Base-by-base conservation (phyloP, 2,888 invertebrate species). In the Troides aeacus region DNA sequence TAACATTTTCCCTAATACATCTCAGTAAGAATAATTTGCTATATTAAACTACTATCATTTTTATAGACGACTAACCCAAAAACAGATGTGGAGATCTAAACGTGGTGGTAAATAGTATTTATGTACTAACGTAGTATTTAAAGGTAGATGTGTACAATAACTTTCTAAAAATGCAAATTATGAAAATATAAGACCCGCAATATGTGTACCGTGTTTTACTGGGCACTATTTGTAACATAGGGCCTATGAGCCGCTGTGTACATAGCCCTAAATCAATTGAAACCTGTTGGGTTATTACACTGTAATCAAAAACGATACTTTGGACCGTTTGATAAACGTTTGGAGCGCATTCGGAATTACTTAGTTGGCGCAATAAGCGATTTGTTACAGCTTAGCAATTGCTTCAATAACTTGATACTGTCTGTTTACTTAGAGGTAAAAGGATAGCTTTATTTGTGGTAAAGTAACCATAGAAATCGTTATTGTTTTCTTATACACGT, bases 181-280 rank as follows among this genome's bases (percentile, higher is more conserved):
- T 12, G 21, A 46, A 46, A 46, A 15, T 57, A 5, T 15, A 61
- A 46, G 64, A 58, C 57, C 68, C 64, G 58, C 62, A 42, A 74
- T 76, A 79, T 59, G 71, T 74, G 80, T 71, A 75, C 76, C 82
- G 74, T 60, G 73, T 72, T 69, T 70, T 53, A 62, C 46, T 70
- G 64, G 72, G 46, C 61, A 50, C 64, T 53, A 36, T 46, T 68
- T 66, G 66, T 42, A 61, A 72, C 46, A 30, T 63, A 70, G 64
- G 66, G 71, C 71, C 74, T 72, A 74, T 71, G 72, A 58, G 63
- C 66, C 65, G 72, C 71, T 74, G 71, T 63, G 68, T 73, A 77
- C 74, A 74, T 69, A 72, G 74, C 71, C 70, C 75, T 79, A 80
- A 77, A 80, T 80, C 78, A 80, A 80, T 80, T 79, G 77, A 77